Conservation (phyloP, 1,140 invertebrate species). For the Drosophila simulans region DNA sequence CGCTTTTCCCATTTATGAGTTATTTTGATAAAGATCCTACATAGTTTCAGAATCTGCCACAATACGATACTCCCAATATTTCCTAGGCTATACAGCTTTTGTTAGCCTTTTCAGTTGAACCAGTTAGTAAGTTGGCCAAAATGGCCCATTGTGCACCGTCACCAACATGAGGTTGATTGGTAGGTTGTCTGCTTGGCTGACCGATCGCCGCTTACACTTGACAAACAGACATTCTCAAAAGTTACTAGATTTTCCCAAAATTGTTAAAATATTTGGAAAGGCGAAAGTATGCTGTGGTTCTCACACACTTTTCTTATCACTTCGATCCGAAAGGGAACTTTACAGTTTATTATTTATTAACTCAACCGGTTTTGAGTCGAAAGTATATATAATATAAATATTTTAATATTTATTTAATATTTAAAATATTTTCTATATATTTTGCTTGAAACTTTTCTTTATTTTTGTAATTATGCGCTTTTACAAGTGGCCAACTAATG, state of each 20-base stretch:
- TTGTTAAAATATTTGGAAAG: not conserved
- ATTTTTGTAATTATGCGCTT: too few species aligned
- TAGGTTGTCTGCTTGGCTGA: constrained; percentile 25
- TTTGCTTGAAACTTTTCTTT: too few species aligned
- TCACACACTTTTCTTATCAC: constrained; percentile 4
- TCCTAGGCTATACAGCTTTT: too few species aligned
- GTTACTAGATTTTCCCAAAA: not conserved
- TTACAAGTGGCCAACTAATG: too few species aligned
- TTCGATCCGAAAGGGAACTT: constrained; percentile 10
- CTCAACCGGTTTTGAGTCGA: not conserved
- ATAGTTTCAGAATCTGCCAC: too few species aligned
- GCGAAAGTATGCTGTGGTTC: not conserved
- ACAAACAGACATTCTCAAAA: constrained; percentile 1
- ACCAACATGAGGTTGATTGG: constrained; percentile 64
- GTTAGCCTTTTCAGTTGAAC: too few species aligned
- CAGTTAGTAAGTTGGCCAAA: not conserved
- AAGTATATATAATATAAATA: not conserved
- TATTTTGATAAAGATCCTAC: too few species aligned
- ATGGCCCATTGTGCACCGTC: constrained; percentile 9
- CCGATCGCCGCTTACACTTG: constrained; percentile 24
- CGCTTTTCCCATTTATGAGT: too few species aligned
- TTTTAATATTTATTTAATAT: too few species aligned
- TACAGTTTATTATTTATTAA: constrained; percentile 1
- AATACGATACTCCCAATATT: too few species aligned
- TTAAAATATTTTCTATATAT: too few species aligned